Base-by-base conservation (phyloP, 2,113 vertebrate species). In the Rallus limicola region DNA sequence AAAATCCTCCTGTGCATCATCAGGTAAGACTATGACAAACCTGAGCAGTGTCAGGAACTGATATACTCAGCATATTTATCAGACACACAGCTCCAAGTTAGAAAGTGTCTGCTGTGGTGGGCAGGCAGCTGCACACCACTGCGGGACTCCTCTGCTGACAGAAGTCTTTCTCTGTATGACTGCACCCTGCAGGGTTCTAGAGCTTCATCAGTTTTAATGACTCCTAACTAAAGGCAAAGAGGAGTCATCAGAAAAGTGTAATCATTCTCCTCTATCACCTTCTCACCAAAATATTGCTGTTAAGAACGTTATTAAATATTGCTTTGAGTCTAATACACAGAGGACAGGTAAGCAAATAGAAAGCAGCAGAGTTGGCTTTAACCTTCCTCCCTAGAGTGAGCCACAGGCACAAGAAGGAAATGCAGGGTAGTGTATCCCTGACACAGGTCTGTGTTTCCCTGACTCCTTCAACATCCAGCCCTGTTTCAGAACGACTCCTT, bases 401-500 rank as follows among this genome's bases (percentile, higher is more conserved):
- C 67, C 0, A 0, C 46, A 85, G 62, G 14, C 48, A 82, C 25
- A 59, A 42, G 52, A 86, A 50, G 0, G 0, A 71, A 94, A 68
- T 14, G 18, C 89, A 91, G 87, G 2, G 1, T 15, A 82, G 70
- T 21, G 11, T 58, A 34, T 56, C n/a, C 18, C 63, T 26, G 21
- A 31, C 6, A 71, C 42, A 78, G 26, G 80, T 28, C 59, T 26
- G 28, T 21, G 69, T 55, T 17, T 85, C 31, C 40, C 46, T 18
- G 17, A 5, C 2, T 29, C 42, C 72, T 46, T 79, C 83, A 82
- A 52, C 65, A 64, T 21, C 80, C 62, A 63, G 26, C 38, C 38
- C 75, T 0, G 0, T 0, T 0, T 59, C 79, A 74, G 44, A 81
- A 67, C 40, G 77, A 65, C 31, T 48, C 5, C 1, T n/a, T 88